These are phyloP conservation scores for Melozone crissalis DNA, from an alignment of 2,113 vertebrate species.

Conservation along the genomic window DNA sequence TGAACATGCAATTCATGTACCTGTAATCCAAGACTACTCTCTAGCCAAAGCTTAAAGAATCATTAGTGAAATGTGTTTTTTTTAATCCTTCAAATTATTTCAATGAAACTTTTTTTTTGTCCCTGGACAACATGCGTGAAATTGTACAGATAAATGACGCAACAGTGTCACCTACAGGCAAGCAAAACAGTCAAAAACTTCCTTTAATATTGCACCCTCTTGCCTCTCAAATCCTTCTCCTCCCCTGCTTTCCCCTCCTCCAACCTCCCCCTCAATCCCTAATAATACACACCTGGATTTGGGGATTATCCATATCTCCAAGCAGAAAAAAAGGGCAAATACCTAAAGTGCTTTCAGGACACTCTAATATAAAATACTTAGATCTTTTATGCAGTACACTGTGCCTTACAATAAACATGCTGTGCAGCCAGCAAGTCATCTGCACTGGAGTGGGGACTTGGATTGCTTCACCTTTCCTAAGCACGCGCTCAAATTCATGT, in stretches of 20 bases:
- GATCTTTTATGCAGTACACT: not conserved
- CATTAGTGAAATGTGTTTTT: not conserved
- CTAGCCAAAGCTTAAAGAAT: not conserved
- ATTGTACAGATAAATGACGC: conserved; percentile 63
- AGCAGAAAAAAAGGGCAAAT: conserved; percentile 21
- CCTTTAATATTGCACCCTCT: not conserved
- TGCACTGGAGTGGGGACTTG: not conserved
- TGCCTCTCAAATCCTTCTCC: not conserved
- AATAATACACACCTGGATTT: not conserved
- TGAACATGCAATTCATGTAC: not conserved
- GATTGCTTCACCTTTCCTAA: not conserved
- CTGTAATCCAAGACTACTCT: not conserved
- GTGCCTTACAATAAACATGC: not conserved
- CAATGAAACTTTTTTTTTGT: conserved; percentile 42
- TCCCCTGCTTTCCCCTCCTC: not conserved
- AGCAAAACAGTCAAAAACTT: not conserved
- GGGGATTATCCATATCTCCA: conserved; percentile 10
- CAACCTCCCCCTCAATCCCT: not conserved
- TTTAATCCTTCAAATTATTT: conserved; percentile 15
- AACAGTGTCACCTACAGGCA: conserved; percentile 83
- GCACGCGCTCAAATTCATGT: conserved; percentile 10
- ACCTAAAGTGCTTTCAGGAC: conserved; percentile 28
- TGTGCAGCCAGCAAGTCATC: not conserved
- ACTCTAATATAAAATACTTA: conserved; percentile 35
- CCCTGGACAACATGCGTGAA: conserved; percentile 63